Evolutionary conservation across 2,888 invertebrate species (phyloP), one percentile per base, ranked within the genome.

Genomic region (Agonopterix arenella): DNA sequence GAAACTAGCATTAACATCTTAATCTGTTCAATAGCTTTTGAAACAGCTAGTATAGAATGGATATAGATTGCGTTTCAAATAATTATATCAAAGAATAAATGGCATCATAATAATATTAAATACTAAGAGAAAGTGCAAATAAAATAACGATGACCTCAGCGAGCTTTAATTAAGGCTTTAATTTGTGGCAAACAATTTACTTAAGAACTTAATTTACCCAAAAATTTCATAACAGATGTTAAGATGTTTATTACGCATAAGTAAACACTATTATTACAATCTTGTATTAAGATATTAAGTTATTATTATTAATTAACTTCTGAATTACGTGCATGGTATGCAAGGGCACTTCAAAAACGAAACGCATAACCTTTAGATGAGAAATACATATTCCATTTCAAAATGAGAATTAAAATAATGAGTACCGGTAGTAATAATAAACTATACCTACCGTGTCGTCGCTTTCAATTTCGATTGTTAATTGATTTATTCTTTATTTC

Each of bases 401-500:
- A 28, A 28, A 28, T 7, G 28, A 28, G 28, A 7, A 28, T 28
- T 28, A 2, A 18, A 38, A 11, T 11, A 46, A 36, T 36, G 45
- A 45, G 45, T 7, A 36, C 36, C 8, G 7, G 36, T 36, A 4
- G 36, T 45, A 45, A 5, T 4, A 28, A 9, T 28, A 11, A 47
- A 41, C n/a, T 11, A 56, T 58, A 61, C 37, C 45, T 58, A 61
- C 18, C 45, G 3, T 47, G 52, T 49, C 46, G 16, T 73, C 73
- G 66, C 80, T 84, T 82, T 84, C 81, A 62, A 71, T 84, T 81
- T 78, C 72, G 58, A 60, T 66, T 57, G 56, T 73, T 76, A 84
- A 84, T 83, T 81, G 84, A 84, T 85, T 80, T 73, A 70, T 76
- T n/a, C n/a, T n/a, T n/a, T n/a, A 78, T 73, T 59, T n/a, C 53